Base-by-base conservation (phyloP, 2,113 vertebrate genomes). In the Ictalurus furcatus region DNA sequence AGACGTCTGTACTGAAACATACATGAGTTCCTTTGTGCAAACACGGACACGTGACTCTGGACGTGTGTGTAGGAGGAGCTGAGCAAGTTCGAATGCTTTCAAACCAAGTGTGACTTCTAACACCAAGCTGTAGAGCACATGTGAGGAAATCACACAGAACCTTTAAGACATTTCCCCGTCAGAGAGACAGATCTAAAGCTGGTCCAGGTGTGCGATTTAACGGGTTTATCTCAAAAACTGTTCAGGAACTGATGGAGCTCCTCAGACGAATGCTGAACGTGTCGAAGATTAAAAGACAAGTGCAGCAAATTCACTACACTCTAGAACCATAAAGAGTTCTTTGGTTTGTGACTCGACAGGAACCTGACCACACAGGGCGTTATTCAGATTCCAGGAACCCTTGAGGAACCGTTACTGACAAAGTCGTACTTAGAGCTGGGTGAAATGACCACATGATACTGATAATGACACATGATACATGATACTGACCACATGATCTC, bases 41-140 rank as follows among this genome's bases (percentile, higher is more conserved):
- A 84, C 44, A 76, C 82, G 48, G 76, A n/a, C 52, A 81, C 17
- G 30, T 8, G 48, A 40, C 16, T 25, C n/a, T 4, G 71, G 87
- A 85, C n/a, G 30, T 52, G 73, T 54, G 30, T 52, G 59, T 54
- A 17, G 76, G 67, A n/a, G 34, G 48, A 25, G 40, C 21, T 48
- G 65, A 40, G 78, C 85, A 76, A 19, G 71, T 16, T n/a, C 30
- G 28, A 74, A 85, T 81, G 86, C 67, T 63, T 73, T 61, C 37
- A 83, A 84, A 78, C 16, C 14, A 44, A 82, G 65, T 25, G 11
- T 76, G 91, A 88, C 59, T 88, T 88, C 25, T 78, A 83, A 61
- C 89, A 65, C 89, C 79, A 23, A 74, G 87, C 67, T 30, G 79
- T 25, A 52, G 67, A 85, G 37, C 71, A 37, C 2, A 82, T 81